Evolutionary conservation across 2,797 vertebrate species (phyloP), one percentile per base, ranked within the genome.

Genomic region (Trachurus trachurus): DNA sequence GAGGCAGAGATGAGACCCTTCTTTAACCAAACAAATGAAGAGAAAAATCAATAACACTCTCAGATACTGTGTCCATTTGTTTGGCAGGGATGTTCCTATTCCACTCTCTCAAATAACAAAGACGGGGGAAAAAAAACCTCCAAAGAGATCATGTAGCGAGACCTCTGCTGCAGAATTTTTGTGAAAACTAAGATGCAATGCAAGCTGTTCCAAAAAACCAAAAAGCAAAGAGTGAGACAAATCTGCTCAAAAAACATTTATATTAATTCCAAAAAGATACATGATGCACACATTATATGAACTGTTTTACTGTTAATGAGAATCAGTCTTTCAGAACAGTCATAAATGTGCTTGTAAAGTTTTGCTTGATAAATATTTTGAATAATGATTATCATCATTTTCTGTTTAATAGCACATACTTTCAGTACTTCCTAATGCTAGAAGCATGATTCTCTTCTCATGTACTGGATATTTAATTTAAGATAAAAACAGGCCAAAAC

Each of bases 41-140:
- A 84, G 58, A 83, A 83, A 85, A 91, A 94, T 93, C 90, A 81
- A 89, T 90, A 92, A 85, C 71, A 45, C 85, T 81, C 87, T 86
- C 71, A 92, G 87, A 88, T 77, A 58, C 66, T 49, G 74, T 82
- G 73, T 84, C 75, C 77, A 87, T 89, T 89, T 87, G 86, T 90
- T 89, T 91, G 86, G 84, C 88, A 83, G 65, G 47, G 74, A 83
- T 56, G 78, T 61, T 87, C 69, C 78, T 76, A 67, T 83, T 85
- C 58, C 61, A 86, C 76, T 88, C 87, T 78, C 86, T 91, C 77
- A 76, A 85, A 90, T 89, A 78, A 89, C 81, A 89, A 76, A 80
- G 76, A 83, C 63, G 40, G 11, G 11, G 62, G 54, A 73, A 74
- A 80, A 74, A 78, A 74, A 78, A 78, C 13, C 56, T 53, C 71